Evolutionary conservation across 2,113 vertebrate species (phyloP).

Genomic region (Lagenorhynchus albirostris): DNA sequence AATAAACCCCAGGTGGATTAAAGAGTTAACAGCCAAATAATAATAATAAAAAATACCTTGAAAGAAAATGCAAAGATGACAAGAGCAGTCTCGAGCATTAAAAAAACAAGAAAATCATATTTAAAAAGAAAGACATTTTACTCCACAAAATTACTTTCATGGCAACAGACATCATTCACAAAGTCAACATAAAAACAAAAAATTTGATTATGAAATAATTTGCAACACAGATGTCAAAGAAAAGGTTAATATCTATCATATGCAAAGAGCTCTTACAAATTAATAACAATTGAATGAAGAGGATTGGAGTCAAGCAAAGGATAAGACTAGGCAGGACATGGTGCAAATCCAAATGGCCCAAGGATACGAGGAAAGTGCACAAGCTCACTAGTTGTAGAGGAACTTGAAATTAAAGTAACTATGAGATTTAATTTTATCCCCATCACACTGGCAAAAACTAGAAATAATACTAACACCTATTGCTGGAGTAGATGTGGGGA

Average conservation of each 20-base stretch:
- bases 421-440: not conserved
- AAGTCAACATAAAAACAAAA: not conserved
- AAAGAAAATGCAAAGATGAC: not conserved
- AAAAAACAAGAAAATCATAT: not conserved
- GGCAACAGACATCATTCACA: not conserved
- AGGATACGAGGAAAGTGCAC: not conserved
- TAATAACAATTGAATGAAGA: not conserved
- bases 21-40: not conserved
- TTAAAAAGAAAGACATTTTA: conserved; percentile 9
- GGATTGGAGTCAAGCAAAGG: not conserved
- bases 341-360: not conserved
- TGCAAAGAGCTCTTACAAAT: not conserved
- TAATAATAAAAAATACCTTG: conserved; percentile 15
- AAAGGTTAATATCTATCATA: not conserved
- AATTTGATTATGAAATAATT: not conserved
- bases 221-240: not conserved
- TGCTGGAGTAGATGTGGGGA: not conserved
- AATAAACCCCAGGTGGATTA: not conserved
- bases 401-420: not conserved
- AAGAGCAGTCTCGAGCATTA: not conserved
- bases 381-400: not conserved
- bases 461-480: not conserved
- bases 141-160: not conserved
- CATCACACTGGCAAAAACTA: not conserved
- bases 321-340: rapidly evolving